phyloP scores from a whole-genome alignment of 64 coral and sea anemone genomes.

The Catalaphyllia jardinei region DNA sequence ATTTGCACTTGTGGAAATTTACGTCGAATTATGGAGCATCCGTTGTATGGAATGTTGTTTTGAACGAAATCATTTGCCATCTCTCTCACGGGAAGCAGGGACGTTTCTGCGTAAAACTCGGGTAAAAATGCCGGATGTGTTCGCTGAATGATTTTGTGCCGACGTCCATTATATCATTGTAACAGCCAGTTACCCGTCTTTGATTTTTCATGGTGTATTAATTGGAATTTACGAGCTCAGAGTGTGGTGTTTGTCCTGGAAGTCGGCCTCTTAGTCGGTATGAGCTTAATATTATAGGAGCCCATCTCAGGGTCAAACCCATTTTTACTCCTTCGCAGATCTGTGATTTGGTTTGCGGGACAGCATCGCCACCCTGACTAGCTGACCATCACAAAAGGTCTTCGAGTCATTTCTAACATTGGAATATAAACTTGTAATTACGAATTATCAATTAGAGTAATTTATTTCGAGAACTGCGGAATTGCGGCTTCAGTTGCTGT shows the following conservation, averaged over 20 bases:
- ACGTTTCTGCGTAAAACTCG: background rate
- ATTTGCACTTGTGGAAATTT: background rate
- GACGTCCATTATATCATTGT: constrained; percentile 10
- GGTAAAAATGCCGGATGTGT: constrained; percentile 25
- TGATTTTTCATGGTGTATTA: background rate
- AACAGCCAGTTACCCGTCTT: background rate
- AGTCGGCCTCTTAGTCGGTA: background rate
- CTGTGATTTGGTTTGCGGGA: constrained; percentile 35
- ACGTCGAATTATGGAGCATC: constrained; percentile 18
- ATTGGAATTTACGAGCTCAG: background rate
- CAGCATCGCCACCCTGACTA: background rate
- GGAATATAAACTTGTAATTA: constrained; percentile 33
- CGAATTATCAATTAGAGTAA: constrained; percentile 1
- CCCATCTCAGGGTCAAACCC: background rate
- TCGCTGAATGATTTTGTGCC: constrained; percentile 18
- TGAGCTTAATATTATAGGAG: constrained; percentile 16
- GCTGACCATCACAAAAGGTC: background rate
- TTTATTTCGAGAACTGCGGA: background rate
- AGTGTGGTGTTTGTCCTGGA: background rate
- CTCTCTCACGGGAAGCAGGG: background rate
- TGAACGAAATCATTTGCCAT: background rate
- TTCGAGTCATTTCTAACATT: constrained; percentile 12
- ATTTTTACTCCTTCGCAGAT: background rate
- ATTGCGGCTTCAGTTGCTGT: background rate
- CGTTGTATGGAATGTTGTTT: constrained; percentile 69